Evolutionary conservation across 2,888 invertebrate genomes (phyloP), one percentile per base, ranked within the genome.

Genomic region (Sarcophaga variegata): DNA sequence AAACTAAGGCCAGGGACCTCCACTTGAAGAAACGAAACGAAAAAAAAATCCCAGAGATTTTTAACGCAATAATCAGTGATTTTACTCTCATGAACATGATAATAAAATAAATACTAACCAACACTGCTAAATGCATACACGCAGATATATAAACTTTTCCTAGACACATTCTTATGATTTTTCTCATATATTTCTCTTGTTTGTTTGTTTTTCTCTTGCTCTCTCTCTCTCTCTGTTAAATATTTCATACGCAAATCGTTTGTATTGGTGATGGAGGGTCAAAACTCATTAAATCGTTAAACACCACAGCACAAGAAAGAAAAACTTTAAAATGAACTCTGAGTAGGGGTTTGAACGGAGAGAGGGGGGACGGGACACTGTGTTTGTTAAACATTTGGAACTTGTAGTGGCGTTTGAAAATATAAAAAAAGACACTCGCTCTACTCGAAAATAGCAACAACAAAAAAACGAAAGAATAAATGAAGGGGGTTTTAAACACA

Each of bases 11-110:
- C 27, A 37, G 20, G 62, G 37, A 71, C 60, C 45, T 49, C 0
- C 0, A 37, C 2, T 37, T 62, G 11, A 11, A 59, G 8, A 37
- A 10, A 59, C 5, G 8, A 37, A 10, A 59, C 5, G 14, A 54
- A 54, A 25, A 25, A 72, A 25, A 22, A 37, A 37, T 2, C 37
- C 22, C 17, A n/a, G 4, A 47, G 60, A 81, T 20, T 12, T 62
- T 71, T 10, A 66, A 71, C 71, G 45, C 70, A 49, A 70, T 64
- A 78, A 80, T 69, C 72, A 79, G 59, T 63, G 63, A 79, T 79
- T 70, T 84, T 75, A 75, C 74, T 80, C 74, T 80, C 63, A 70
- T 70, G 75, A 84, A 74, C 75, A 75, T 59, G 70, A 75, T 80
- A 84, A 71, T 76, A 80, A 84, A 75, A 71, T 37, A 27, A 60